phyloP scores from a whole-genome alignment of 1,140 invertebrate species.

The Whitmania pigra region DNA sequence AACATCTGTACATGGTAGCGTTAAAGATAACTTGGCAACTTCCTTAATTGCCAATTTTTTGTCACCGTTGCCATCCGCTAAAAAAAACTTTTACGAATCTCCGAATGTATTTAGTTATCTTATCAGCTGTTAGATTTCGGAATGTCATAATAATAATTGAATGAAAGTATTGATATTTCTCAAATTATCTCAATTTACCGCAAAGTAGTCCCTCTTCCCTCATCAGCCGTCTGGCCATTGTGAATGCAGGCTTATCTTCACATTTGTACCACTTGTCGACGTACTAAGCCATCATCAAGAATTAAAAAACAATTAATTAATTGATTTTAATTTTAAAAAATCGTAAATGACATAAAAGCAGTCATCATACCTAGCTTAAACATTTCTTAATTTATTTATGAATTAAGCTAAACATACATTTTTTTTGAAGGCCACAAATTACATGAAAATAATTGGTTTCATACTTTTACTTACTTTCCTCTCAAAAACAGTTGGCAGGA shows the following conservation, averaged over 20 bases:
- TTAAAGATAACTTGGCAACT: no score
- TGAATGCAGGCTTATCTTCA: slow-evolving; percentile 64
- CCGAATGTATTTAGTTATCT: no score
- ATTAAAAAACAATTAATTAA: not conserved
- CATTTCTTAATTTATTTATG: not conserved
- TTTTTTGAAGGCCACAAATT: not conserved
- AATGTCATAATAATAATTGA: no score
- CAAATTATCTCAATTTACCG: slow-evolving; percentile 47
- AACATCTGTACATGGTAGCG: no score
- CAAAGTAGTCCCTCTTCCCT: slow-evolving; percentile 82
- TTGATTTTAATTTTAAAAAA: not conserved
- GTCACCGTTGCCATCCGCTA: no score
- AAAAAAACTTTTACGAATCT: no score
- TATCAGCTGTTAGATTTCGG: no score
- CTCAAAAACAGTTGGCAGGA: slow-evolving; percentile 77
- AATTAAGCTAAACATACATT: not conserved
- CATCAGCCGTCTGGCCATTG: slow-evolving; percentile 70
- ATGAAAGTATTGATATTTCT: no score
- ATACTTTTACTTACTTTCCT: slow-evolving; percentile 33
- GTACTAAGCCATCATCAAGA: slow-evolving; percentile 41
- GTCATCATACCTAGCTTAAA: not conserved
- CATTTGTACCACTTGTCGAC: slow-evolving; percentile 80
- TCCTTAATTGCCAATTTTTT: no score
- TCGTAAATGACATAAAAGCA: not conserved
- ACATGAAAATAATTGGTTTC: not conserved